Evolutionary conservation across 2,113 vertebrate genomes (phyloP), one percentile per base, ranked within the genome.

Genomic region (Mirza zaza): DNA sequence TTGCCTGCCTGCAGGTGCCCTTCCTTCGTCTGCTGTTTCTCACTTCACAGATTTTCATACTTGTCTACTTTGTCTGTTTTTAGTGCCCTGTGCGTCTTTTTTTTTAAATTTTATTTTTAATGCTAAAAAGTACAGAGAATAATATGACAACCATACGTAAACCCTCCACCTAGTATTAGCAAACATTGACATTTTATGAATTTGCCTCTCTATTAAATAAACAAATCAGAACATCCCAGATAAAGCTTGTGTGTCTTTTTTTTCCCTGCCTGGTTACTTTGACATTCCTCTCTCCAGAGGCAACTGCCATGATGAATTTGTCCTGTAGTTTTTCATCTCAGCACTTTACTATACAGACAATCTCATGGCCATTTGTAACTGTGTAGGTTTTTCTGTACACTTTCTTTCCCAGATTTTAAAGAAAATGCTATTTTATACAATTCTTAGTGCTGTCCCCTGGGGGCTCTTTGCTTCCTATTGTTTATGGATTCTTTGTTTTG

Each of bases 401-500:
- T 70, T 67, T 85, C 61, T 75, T 9, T 59, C 18, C 55, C 48
- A 48, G 48, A 34, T 79, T 91, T 88, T 77, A 42, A 50, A 84
- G 34, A 50, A 59, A 34, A 83, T 55, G 45, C 20, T 55, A 10
- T 23, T 75, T 63, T 48, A 87, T 75, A 45, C 6, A 45, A 52
- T 55, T 50, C 36, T 27, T 34, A 39, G 18, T 25, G 23, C 36
- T 87, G 23, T 8, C 18, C 48, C 27, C 52, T 57, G 32, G 55
- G 57, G 27, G 8, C 39, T 73, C 39, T 93, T 65, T 87, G 63
- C n/a, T 91, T 91, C 71, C 57, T 88, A 8, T 91, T 55, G 55
- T 88, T 88, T 84, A 55, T 61, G 48, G 52, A 17, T 50, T 94
- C 61, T 91, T 95, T 93, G 59, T 42, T 94, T 91, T 82, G 21